phyloP scores from a whole-genome alignment of 1,140 invertebrate species.

The Drosophila ercepeae region DNA sequence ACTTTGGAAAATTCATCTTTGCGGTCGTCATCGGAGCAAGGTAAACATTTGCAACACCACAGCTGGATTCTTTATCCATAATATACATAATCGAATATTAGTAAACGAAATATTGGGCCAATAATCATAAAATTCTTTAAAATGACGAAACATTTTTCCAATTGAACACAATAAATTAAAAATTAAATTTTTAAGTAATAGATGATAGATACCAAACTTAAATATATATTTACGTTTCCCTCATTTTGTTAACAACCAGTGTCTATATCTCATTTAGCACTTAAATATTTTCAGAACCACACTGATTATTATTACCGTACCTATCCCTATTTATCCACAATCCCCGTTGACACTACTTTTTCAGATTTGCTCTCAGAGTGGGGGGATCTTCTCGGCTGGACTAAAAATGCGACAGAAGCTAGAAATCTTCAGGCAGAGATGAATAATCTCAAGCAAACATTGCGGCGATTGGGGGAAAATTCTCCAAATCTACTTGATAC shows the following conservation, averaged over 20 bases:
- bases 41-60: too few species aligned
- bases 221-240: too few species aligned
- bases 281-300: too few species aligned
- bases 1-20: slow-evolving; percentile 73
- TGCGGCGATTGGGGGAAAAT: slow-evolving; percentile 67
- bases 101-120: background rate
- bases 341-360: slow-evolving; percentile 15
- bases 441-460: slow-evolving; percentile 67
- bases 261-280: too few species aligned
- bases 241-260: too few species aligned
- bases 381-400: slow-evolving; percentile 82
- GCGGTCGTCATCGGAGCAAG: slow-evolving; percentile 77
- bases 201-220: too few species aligned
- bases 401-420: slow-evolving; percentile 82
- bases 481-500: slow-evolving; percentile 75
- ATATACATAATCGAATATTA: slow-evolving; percentile 25
- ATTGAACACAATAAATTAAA: too few species aligned
- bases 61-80: background rate
- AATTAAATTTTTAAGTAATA: too few species aligned
- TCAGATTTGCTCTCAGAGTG: slow-evolving; percentile 81
- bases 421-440: slow-evolving; percentile 82
- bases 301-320: too few species aligned
- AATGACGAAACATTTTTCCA: too few species aligned
- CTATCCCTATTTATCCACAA: slow-evolving; percentile 19
- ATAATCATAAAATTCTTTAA: too few species aligned